These are phyloP conservation scores for Frankliniella fusca DNA, from an alignment of 2,888 invertebrate species.

Conservation along the genomic window DNA sequence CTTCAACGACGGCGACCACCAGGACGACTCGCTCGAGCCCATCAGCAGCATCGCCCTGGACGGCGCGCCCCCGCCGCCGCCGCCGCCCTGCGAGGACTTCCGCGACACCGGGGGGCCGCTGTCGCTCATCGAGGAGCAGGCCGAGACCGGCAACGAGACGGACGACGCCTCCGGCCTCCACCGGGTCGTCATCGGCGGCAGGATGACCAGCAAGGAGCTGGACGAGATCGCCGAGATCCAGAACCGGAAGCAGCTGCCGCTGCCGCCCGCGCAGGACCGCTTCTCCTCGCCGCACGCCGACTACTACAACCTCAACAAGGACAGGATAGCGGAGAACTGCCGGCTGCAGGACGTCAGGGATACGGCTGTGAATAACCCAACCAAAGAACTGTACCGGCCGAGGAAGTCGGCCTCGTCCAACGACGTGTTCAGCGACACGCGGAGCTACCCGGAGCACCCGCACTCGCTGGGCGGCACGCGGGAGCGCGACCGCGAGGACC, in stretches of 20 bases:
- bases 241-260: constrained; percentile 17
- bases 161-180: background rate
- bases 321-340: constrained; percentile 17
- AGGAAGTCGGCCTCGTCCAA: constrained; percentile 13
- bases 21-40: constrained; percentile 18
- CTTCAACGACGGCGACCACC: constrained; percentile 13
- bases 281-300: background rate
- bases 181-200: background rate
- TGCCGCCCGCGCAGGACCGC: background rate
- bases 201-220: background rate
- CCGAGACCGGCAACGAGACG: constrained; percentile 5
- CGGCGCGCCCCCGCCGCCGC: background rate
- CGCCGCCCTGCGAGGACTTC: background rate
- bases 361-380: background rate
- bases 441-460: background rate
- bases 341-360: background rate
- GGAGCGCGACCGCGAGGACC: background rate
- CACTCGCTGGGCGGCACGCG: background rate
- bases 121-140: constrained; percentile 19
- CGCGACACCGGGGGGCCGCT: background rate
- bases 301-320: constrained; percentile 22
- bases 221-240: constrained; percentile 21
- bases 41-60: constrained; percentile 8
- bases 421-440: constrained; percentile 21
- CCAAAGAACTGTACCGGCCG: constrained; percentile 9